Percentiles rank a stretch among this genome's conserved stretches.
Conservation (phyloP, 2,113 vertebrate genomes). For the Puma concolor region DNA sequence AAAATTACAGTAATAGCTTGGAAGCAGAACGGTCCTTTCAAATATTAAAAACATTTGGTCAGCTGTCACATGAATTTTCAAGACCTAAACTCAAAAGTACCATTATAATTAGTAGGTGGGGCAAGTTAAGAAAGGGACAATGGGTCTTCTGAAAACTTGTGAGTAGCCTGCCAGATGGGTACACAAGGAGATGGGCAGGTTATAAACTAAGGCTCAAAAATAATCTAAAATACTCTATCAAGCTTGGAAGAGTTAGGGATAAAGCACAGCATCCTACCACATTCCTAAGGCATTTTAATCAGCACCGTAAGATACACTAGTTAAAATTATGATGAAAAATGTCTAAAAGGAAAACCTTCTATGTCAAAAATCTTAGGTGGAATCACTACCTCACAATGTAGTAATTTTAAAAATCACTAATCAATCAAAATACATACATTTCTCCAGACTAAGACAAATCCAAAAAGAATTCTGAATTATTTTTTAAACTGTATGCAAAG, state of each 20-base stretch:
- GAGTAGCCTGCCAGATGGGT: not conserved
- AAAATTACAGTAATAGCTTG: slow-evolving; percentile 52
- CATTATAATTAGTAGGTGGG: slow-evolving; percentile 19
- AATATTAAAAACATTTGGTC: slow-evolving; percentile 62
- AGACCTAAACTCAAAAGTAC: slow-evolving; percentile 44
- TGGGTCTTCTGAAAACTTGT: slow-evolving; percentile 29
- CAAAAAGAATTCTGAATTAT: not conserved
- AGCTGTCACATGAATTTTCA: slow-evolving; percentile 21
- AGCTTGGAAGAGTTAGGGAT: not conserved
- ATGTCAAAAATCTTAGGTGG: not conserved
- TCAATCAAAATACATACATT: slow-evolving; percentile 25
- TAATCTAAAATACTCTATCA: not conserved
- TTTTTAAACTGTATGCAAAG: not conserved
- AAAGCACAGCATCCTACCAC: not conserved
- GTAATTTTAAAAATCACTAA: slow-evolving; percentile 42
- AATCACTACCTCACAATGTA: not conserved
- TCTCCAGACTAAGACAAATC: not conserved
- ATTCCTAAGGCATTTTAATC: not conserved
- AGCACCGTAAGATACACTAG: slow-evolving; percentile 16
- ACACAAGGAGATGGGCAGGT: not conserved
- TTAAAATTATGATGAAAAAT: slow-evolving; percentile 36
- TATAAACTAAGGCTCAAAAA: not conserved
- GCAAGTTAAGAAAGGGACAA: slow-evolving; percentile 16
- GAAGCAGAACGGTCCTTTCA: slow-evolving; percentile 29
- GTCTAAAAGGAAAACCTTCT: not conserved